phyloP scores from a whole-genome alignment of 2,888 invertebrate genomes.

The Clanis bilineata region DNA sequence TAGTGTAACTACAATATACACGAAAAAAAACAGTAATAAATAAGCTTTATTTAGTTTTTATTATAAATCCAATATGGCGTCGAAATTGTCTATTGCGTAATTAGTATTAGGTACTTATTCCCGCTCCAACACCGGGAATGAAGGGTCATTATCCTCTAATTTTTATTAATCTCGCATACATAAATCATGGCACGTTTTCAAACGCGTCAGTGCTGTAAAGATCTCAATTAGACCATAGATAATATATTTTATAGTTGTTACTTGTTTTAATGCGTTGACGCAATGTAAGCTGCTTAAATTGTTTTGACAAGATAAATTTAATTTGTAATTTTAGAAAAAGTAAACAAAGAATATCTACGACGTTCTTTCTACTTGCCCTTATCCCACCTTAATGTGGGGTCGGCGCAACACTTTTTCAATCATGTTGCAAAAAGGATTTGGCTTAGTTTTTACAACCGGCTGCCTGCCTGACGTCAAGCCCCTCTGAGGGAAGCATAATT shows the following conservation, averaged over 20 bases:
- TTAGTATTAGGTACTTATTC: constrained; percentile 5
- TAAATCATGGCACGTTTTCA: constrained; percentile 15
- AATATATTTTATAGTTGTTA: constrained; percentile 7
- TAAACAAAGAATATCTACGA: too few species aligned
- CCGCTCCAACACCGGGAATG: constrained; percentile 18
- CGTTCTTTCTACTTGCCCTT: too few species aligned
- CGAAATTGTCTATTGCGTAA: not conserved
- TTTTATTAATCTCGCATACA: constrained; percentile 11
- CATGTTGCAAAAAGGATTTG: too few species aligned
- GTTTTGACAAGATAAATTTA: constrained; percentile 15
- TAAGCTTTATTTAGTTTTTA: not conserved
- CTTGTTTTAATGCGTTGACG: not conserved
- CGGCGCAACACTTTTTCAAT: too few species aligned
- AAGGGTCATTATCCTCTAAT: not conserved
- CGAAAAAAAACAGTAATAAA: too few species aligned
- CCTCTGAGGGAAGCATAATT: too few species aligned
- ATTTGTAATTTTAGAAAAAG: not conserved
- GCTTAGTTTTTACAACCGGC: too few species aligned
- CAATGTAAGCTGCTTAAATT: constrained; percentile 1
- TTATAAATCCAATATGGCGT: not conserved
- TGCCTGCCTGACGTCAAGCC: too few species aligned
- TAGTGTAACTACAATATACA: not conserved
- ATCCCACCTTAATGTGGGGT: too few species aligned
- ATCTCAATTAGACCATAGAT: constrained; percentile 13
- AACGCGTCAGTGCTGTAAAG: constrained; percentile 12